phyloP scores from a whole-genome alignment of 2,113 vertebrate genomes.

The Platichthys stellatus region DNA sequence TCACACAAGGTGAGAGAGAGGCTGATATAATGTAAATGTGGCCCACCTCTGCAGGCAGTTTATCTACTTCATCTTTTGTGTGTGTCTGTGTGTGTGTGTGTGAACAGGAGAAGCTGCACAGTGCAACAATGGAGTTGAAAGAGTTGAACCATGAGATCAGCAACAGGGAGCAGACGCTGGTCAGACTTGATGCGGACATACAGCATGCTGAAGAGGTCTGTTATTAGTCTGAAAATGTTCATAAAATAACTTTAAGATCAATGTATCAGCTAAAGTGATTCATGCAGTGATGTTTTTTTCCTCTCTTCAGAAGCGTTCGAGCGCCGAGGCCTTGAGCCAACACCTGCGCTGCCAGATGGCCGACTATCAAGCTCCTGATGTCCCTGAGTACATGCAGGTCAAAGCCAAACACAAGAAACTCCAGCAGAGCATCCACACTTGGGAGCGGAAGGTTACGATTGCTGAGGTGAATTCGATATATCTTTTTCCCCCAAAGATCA shows the following conservation, averaged over 20 bases:
- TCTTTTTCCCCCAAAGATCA: neutral
- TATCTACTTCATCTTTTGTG: neutral
- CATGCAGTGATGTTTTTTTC: too few relatives aligned
- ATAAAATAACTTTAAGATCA: neutral
- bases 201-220: constrained; percentile 45
- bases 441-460: constrained; percentile 62
- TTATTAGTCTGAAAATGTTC: neutral
- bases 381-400: constrained; percentile 41
- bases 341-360: constrained; percentile 48
- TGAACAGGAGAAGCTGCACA: constrained; percentile 59
- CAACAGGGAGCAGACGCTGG: constrained; percentile 45
- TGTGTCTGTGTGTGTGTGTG: constrained; percentile 17
- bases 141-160: constrained; percentile 55
- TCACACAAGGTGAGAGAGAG: constrained; percentile 53
- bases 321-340: constrained; percentile 38
- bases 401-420: constrained; percentile 67
- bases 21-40: neutral
- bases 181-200: constrained; percentile 47
- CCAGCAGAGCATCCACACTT: constrained; percentile 47
- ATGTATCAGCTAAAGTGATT: too few relatives aligned
- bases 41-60: neutral
- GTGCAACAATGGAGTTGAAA: constrained; percentile 7
- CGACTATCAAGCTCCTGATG: constrained; percentile 52
- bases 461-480: constrained; percentile 58
- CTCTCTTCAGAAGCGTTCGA: constrained; percentile 54